phyloP scores from a whole-genome alignment of 2,888 invertebrate species.

The Rhyacophila evoluta region DNA sequence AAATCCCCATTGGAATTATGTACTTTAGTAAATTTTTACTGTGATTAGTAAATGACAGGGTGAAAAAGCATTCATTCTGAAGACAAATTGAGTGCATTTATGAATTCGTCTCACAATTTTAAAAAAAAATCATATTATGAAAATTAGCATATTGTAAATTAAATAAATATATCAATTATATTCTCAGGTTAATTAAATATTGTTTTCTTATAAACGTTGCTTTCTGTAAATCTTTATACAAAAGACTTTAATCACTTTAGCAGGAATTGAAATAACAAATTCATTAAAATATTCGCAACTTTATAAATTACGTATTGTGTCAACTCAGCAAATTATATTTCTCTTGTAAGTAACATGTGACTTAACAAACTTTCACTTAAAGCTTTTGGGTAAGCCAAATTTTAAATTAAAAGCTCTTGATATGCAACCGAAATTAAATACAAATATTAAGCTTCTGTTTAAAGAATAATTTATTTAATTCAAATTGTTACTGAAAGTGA shows the following conservation, averaged over 20 bases:
- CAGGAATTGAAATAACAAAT: not conserved
- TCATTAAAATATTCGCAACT: not conserved
- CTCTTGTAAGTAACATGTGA: not conserved
- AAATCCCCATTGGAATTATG: not conserved
- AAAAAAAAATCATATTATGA: too few relatives aligned
- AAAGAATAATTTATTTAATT: too few relatives aligned
- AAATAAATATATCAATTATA: too few relatives aligned
- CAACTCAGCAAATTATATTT: conserved; percentile 11
- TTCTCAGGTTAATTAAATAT: too few relatives aligned
- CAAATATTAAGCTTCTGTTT: not conserved
- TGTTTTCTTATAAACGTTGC: too few relatives aligned
- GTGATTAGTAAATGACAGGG: not conserved
- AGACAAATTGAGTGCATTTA: not conserved
- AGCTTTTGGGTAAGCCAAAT: not conserved
- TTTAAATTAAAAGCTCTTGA: not conserved
- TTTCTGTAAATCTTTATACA: too few relatives aligned
- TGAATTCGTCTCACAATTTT: not conserved
- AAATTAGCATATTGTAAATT: too few relatives aligned
- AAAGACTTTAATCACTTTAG: too few relatives aligned
- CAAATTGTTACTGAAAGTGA: too few relatives aligned
- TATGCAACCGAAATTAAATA: not conserved
- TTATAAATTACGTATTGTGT: not conserved
- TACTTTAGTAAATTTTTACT: not conserved
- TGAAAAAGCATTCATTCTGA: not conserved
- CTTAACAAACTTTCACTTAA: not conserved